Evolutionary conservation across 2,888 invertebrate species (phyloP), one percentile per base, ranked within the genome.

Genomic region (Icerya purchasi): DNA sequence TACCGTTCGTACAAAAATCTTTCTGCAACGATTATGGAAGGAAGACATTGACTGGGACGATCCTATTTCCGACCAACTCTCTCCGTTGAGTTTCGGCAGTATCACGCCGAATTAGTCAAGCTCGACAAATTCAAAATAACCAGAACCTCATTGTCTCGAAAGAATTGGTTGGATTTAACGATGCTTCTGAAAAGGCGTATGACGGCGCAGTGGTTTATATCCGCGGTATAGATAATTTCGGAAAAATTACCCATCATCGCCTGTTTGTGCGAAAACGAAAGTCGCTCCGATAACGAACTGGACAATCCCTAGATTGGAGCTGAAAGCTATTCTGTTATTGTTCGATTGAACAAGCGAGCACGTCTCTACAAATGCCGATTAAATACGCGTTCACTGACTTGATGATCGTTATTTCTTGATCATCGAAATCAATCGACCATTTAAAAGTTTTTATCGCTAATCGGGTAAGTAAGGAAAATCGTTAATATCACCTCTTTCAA

Each of bases 271-370:
- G 10, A 61, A 61, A 61, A 36, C 56, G 20, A 57, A 57, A 53
- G 61, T 61, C 2, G 57, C 61, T 2, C 61, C 61, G 1, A 3
- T 53, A 5, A 61, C 53, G 22, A 14, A 2, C 1, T 21, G 57
- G 18, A 57, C 56, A 1, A 56, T 64, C 10, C 64, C 63, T 1
- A 54, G 62, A 2, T 54, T 64, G 10, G 63, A 64, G 54, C 24
- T n/a, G n/a, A n/a, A n/a, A n/a, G n/a, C n/a, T n/a, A n/a, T n/a
- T n/a, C n/a, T n/a, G n/a, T n/a, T n/a, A n/a, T n/a, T n/a, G n/a
- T n/a, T n/a, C n/a, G n/a, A n/a, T n/a, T n/a, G n/a, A n/a, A n/a
- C n/a, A n/a, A n/a, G n/a, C n/a, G n/a, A n/a, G n/a, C n/a, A n/a
- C n/a, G n/a, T n/a, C n/a, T n/a, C n/a, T n/a, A n/a, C n/a, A n/a